Base-by-base conservation (phyloP, 1,140 invertebrate species). In the Hypsibius dujardini region DNA sequence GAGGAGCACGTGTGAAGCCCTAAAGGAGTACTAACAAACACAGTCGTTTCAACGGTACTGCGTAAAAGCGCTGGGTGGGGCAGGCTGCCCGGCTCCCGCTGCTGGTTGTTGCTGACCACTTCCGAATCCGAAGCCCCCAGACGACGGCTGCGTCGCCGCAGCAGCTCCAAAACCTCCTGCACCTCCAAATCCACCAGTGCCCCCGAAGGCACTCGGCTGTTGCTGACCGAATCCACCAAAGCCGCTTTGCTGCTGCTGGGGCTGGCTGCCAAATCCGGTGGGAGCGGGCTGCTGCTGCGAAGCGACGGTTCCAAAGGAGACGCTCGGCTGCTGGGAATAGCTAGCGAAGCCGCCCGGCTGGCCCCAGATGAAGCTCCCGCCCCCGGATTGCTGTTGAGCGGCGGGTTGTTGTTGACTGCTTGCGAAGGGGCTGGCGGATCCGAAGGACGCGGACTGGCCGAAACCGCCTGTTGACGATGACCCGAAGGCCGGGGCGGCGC, bases 21-120 rank as follows among this genome's bases (percentile, higher is more conserved):
- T n/a, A n/a, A n/a, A n/a, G n/a, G n/a, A n/a, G n/a, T n/a, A n/a
- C n/a, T n/a, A n/a, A n/a, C n/a, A n/a, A n/a, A n/a, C n/a, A n/a
- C n/a, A n/a, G n/a, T n/a, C n/a, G n/a, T n/a, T n/a, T 56, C 50
- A 56, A 7, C 50, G 50, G 50, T 56, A 56, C 50, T 56, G 50
- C 50, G 50, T 56, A 56, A 56, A 56, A n/a, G 50, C 50, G 50
- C n/a, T 56, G 50, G 50, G n/a, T 56, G 50, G 7, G 50, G 50
- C n/a, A n/a, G 7, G n/a, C 50, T n/a, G n/a, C 50, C 50, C 50
- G 50, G 7, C 7, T 56, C n/a, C 50, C 50, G n/a, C n/a, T n/a
- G n/a, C n/a, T n/a, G n/a, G n/a, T n/a, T n/a, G n/a, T n/a, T n/a
- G n/a, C n/a, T n/a, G n/a, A n/a, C n/a, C n/a, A n/a, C n/a, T n/a